phyloP scores from a whole-genome alignment of 92 coral and sea anemone genomes.

The Bergia puertoricense region DNA sequence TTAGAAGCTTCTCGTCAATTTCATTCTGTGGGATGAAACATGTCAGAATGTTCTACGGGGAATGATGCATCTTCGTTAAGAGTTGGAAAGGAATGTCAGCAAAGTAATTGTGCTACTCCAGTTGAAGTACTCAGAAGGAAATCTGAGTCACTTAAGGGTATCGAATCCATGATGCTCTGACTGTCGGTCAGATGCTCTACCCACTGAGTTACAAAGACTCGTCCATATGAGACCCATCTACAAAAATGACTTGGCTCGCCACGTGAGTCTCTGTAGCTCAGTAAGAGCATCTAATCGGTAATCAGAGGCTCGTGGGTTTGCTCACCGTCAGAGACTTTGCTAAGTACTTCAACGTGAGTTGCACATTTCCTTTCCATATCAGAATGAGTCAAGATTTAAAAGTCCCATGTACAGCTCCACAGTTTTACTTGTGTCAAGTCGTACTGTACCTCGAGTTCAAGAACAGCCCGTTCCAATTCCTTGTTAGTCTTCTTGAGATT shows the following conservation, averaged over 20 bases:
- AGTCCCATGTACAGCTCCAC: background rate
- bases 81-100: background rate
- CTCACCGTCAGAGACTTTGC: no score
- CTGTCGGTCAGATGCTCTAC: no score
- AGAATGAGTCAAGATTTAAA: background rate
- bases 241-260: no score
- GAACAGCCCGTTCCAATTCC: conserved; percentile 69
- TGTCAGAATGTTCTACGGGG: background rate
- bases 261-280: no score
- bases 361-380: background rate
- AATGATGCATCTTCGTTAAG: no score
- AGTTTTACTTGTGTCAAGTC: background rate
- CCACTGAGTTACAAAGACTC: no score
- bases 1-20: conserved; percentile 73
- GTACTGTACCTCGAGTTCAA: conserved; percentile 73
- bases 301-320: no score
- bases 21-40: conserved; percentile 58
- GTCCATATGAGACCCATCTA: no score
- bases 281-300: background rate
- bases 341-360: background rate
- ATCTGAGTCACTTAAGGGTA: no score
- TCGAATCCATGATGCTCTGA: no score
- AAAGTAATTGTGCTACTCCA: no score
- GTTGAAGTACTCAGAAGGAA: no score
- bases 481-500: conserved; percentile 65